Evolutionary conservation across 2,113 vertebrate genomes (phyloP).

Genomic region (Perca schrenkii): DNA sequence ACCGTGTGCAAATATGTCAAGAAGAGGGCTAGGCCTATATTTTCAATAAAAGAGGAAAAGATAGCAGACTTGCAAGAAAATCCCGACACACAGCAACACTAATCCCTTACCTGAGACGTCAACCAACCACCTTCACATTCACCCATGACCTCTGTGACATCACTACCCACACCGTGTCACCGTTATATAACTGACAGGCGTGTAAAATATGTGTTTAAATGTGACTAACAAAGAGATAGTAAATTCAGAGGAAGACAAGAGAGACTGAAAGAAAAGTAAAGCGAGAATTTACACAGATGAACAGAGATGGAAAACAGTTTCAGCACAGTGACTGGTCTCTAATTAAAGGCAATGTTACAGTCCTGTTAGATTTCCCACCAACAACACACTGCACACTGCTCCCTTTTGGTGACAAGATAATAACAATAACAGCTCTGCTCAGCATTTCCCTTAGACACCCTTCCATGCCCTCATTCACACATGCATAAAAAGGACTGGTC

Average conservation of each 20-base stretch:
- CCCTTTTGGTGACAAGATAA: constrained; percentile 54
- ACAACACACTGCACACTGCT: constrained; percentile 35
- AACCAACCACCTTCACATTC: neutral
- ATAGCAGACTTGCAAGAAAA: neutral
- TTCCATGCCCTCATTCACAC: neutral
- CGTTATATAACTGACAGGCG: neutral
- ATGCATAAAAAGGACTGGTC: neutral
- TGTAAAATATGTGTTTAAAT: neutral
- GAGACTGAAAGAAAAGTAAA: neutral
- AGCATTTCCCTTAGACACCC: constrained; percentile 35
- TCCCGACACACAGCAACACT: constrained; percentile 1
- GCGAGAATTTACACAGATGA: constrained; percentile 6
- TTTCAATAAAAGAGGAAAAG: constrained; percentile 9
- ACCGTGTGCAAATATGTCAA: constrained; percentile 34
- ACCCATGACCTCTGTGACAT: constrained; percentile 9
- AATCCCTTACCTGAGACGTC: constrained; percentile 9
- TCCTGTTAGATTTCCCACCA: constrained; percentile 46
- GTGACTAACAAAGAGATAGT: constrained; percentile 2
- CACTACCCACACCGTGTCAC: constrained; percentile 5
- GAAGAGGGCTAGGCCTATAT: neutral
- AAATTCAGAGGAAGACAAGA: constrained; percentile 8
- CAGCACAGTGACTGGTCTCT: constrained; percentile 51
- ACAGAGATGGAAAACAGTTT: constrained; percentile 35
- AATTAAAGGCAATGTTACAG: constrained; percentile 61
- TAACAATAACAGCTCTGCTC: constrained; percentile 49